Evolutionary conservation across 2,888 invertebrate genomes (phyloP), one percentile per base, ranked within the genome.

Genomic region (Atherix ibis): DNA sequence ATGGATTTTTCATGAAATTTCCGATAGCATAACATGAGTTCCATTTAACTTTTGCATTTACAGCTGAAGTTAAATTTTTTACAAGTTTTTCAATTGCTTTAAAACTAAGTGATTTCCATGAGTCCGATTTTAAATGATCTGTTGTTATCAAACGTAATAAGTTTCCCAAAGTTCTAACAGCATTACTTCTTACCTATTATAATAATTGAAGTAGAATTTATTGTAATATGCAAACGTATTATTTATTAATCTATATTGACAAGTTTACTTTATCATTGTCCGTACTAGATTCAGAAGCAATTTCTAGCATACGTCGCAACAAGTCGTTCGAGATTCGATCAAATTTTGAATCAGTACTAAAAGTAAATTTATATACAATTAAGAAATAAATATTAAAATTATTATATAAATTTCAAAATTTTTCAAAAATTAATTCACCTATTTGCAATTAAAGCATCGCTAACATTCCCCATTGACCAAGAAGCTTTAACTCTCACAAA

Each of bases 11-110:
- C 63, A 89, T 70, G 40, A 82, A 68, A 47, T 78, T 82, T 16
- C 85, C 82, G 36, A 88, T 61, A 2, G 88, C 87, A 54, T 88
- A 82, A 54, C 89, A 91, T 2, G 88, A 78, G 58, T 91, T 91
- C 91, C 91, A 91, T 34, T 85, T 70, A 24, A 87, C 84, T 65
- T 89, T 89, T 71, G 87, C 82, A 53, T 76, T 77, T 32, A 71
- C 70, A 18, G 76, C 78, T 24, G 69, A 67, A 6, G 68, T 70
- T 13, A 80, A 73, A 53, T 75, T 78, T 44, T 74, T 72, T 34
- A 81, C 63, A 28, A 91, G 64, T 46, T 72, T 71, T 43, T 64
- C 61, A 40, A 84, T 69, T 3, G 77, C 76, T 2, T 56, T 53
- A 44, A 71, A 68, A 36, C 71, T 65, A 33, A 71, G 58, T 24